A percentile compares a stretch with the other conserved stretches of the same genome.
phyloP scores from a whole-genome alignment of 2,888 invertebrate genomes.

The Julus scandinavius region DNA sequence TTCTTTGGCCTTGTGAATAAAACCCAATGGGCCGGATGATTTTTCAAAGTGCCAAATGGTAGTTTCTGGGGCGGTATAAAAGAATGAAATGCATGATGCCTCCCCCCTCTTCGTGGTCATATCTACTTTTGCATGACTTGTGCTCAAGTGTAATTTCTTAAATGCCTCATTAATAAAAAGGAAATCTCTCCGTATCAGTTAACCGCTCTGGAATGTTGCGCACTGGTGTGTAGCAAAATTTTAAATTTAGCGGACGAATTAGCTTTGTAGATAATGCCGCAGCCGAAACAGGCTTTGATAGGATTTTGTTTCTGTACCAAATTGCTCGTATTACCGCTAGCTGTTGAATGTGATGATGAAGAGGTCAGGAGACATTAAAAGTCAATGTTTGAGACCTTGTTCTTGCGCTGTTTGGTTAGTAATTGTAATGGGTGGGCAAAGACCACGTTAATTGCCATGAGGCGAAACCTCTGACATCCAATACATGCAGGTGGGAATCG shows the following conservation, averaged over 20 bases:
- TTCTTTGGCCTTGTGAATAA: neutral
- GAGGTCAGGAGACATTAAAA: too few relatives aligned
- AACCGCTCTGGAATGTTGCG: neutral
- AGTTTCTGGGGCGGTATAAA: neutral
- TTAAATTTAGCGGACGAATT: neutral
- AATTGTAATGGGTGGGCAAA: too few relatives aligned
- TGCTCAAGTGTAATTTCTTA: constrained; percentile 8
- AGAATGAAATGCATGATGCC: neutral
- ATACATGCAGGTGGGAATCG: too few relatives aligned
- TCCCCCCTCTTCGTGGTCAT: neutral
- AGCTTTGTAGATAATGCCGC: neutral
- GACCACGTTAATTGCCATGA: too few relatives aligned
- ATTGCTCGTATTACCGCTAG: too few relatives aligned
- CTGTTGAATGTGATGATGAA: too few relatives aligned
- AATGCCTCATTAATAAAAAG: constrained; percentile 4
- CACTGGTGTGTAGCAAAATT: neutral
- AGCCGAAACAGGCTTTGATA: neutral
- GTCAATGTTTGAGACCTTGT: too few relatives aligned
- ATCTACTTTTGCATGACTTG: neutral
- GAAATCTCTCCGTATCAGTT: neutral
- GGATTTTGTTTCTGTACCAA: neutral
- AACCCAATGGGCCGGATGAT: neutral
- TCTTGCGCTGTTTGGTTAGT: too few relatives aligned
- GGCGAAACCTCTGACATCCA: too few relatives aligned
- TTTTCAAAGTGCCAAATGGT: constrained; percentile 13